Conservation (phyloP, 2,113 vertebrate species). For the Sinocyclocheilus rhinocerous region DNA sequence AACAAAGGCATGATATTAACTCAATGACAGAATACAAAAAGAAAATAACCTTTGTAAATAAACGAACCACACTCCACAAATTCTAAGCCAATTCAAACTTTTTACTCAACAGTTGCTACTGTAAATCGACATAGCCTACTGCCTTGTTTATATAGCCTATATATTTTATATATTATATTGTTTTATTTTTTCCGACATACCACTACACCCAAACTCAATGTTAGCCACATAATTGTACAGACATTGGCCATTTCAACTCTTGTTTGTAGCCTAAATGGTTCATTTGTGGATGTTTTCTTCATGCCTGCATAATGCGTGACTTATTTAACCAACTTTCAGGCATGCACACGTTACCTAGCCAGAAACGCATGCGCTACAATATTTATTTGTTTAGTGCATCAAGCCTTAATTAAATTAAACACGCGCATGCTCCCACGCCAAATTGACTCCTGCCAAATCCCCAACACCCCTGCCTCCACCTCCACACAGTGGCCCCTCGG, state of each 20-base stretch:
- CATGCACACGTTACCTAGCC: conserved; percentile 20
- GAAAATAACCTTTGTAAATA: not conserved
- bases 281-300: not conserved
- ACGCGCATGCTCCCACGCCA: conserved; percentile 11
- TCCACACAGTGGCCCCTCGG: conserved; percentile 30
- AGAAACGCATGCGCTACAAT: conserved; percentile 21
- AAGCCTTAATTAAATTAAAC: conserved; percentile 41
- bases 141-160: not conserved
- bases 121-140: not conserved
- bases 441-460: conserved; percentile 41
- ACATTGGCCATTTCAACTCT: not conserved
- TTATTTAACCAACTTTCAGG: not conserved
- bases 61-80: not conserved
- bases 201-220: no score
- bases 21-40: not conserved
- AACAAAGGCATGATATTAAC: not conserved
- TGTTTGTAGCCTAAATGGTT: not conserved
- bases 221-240: no score
- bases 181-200: not conserved
- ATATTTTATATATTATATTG: no score
- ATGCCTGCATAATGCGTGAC: not conserved
- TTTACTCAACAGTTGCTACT: not conserved
- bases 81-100: not conserved
- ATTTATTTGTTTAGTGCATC: conserved; percentile 33
- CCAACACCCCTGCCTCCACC: conserved; percentile 24